Percentiles rank a stretch among this genome's conserved stretches.
These are phyloP conservation scores for Thamnaconus septentrionalis DNA, from an alignment of 2,113 vertebrate species.

Conservation along the genomic window DNA sequence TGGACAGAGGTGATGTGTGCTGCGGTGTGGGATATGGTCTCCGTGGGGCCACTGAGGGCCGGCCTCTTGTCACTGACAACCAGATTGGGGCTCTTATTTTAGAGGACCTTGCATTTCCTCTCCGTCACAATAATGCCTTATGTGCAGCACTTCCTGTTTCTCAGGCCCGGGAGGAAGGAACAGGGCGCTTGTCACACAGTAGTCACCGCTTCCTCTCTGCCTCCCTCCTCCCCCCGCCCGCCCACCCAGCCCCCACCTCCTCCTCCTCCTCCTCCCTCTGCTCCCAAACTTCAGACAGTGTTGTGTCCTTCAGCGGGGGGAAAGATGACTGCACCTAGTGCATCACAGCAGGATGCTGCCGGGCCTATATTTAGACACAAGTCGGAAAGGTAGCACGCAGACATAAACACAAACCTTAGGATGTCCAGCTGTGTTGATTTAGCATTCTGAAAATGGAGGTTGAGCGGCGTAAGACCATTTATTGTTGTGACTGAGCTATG, in stretches of 20 bases:
- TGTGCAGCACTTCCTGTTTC: constrained; percentile 79
- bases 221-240: constrained; percentile 17
- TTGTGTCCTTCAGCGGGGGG: constrained; percentile 72
- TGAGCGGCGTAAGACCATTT: constrained; percentile 33
- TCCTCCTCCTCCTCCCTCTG: constrained; percentile 11
- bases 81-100: constrained; percentile 74
- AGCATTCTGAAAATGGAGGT: constrained; percentile 60
- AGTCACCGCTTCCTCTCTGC: constrained; percentile 72
- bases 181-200: constrained; percentile 77
- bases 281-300: constrained; percentile 71
- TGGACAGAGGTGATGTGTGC: neutral
- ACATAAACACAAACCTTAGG: constrained; percentile 78
- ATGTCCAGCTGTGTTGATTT: constrained; percentile 74
- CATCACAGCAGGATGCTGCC: constrained; percentile 69
- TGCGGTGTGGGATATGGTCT: constrained; percentile 25
- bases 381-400: constrained; percentile 73
- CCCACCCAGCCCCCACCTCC: constrained; percentile 28
- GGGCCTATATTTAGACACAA: constrained; percentile 63
- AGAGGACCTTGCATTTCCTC: constrained; percentile 80
- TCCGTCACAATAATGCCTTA: constrained; percentile 81
- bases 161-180: constrained; percentile 79
- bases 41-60: constrained; percentile 58
- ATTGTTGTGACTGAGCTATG: constrained; percentile 63
- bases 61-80: constrained; percentile 71
- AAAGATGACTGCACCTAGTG: constrained; percentile 74